These are phyloP conservation scores for Alfaro cultratus DNA, from an alignment of 2,797 vertebrate genomes.

Conservation along the genomic window DNA sequence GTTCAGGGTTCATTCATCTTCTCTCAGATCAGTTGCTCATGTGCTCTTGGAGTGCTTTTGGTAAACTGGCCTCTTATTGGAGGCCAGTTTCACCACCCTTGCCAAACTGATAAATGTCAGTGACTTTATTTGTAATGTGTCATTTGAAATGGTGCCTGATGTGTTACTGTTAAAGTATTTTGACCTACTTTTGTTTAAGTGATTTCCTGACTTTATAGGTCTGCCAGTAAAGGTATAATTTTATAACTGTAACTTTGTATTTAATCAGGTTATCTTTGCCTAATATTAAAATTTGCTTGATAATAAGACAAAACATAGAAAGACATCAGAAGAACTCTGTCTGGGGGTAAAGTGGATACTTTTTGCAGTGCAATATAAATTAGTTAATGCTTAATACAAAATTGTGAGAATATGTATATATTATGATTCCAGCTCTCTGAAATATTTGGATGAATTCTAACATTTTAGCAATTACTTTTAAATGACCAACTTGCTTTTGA, in stretches of 20 bases:
- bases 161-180: neutral
- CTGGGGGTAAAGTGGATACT: neutral
- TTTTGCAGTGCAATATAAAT: neutral
- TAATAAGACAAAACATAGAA: neutral
- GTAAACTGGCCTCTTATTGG: neutral
- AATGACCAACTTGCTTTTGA: slow-evolving; percentile 17
- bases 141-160: neutral
- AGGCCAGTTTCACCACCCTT: neutral
- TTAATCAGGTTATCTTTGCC: no score
- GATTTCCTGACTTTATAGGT: no score
- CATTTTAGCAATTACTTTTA: neutral
- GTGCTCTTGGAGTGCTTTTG: neutral
- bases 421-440: neutral
- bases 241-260: no score
- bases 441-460: neutral
- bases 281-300: neutral
- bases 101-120: neutral
- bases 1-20: neutral
- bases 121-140: neutral
- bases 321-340: neutral
- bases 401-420: neutral
- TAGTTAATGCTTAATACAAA: neutral
- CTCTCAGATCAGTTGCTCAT: neutral
- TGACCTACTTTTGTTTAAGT: neutral
- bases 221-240: no score